These are phyloP conservation scores for Idaea aversata DNA, from an alignment of 2,888 invertebrate genomes.

Conservation along the genomic window DNA sequence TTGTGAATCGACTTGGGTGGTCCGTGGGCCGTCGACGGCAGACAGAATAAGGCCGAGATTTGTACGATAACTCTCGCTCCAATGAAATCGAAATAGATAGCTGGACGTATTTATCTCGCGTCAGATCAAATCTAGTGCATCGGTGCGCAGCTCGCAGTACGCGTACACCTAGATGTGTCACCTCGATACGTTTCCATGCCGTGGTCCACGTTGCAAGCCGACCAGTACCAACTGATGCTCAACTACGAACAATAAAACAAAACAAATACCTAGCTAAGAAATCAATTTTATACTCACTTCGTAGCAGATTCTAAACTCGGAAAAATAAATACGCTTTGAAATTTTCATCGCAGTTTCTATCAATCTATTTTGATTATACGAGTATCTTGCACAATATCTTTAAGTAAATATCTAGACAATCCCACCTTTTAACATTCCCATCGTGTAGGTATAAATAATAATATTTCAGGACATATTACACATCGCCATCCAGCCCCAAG, in stretches of 20 bases:
- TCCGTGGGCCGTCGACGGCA: slow-evolving; percentile 52
- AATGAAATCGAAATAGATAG: slow-evolving; percentile 74
- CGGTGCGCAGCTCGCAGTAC: slow-evolving; percentile 43
- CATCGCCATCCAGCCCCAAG: no score
- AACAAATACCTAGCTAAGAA: background rate
- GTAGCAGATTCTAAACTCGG: background rate
- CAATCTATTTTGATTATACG: background rate
- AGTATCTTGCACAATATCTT: background rate
- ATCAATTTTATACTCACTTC: background rate
- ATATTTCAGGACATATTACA: no score
- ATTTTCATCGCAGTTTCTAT: background rate
- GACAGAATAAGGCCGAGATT: slow-evolving; percentile 72
- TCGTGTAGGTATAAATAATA: no score
- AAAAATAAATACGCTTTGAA: background rate
- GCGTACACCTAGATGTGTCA: slow-evolving; percentile 55
- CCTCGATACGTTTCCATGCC: slow-evolving; percentile 51
- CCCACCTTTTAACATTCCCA: no score
- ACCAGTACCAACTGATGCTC: slow-evolving; percentile 30
- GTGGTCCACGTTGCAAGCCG: slow-evolving; percentile 31
- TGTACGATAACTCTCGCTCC: slow-evolving; percentile 69
- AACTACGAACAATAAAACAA: background rate
- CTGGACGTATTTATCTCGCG: slow-evolving; percentile 63
- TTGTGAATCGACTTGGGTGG: slow-evolving; percentile 68
- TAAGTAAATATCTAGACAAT: no score
- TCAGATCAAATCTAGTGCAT: slow-evolving; percentile 71